Evolutionary conservation across 53 echinoderm and acorn worm species (phyloP).

Genomic region (Patiria pectinifera): DNA sequence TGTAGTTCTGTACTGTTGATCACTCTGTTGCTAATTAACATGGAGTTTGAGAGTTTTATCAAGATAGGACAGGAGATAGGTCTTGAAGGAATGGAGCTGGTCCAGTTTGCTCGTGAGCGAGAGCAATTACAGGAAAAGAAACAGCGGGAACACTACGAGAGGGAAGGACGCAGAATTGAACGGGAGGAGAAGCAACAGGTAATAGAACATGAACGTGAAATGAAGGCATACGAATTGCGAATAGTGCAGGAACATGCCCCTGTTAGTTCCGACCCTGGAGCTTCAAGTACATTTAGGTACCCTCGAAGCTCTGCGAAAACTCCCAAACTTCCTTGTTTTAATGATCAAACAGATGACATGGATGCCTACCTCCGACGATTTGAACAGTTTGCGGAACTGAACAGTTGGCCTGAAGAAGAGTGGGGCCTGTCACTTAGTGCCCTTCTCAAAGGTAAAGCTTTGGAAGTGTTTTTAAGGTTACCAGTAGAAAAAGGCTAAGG

Average conservation of each 20-base stretch:
- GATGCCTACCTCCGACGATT: slow-evolving; percentile 45
- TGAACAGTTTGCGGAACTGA: slow-evolving; percentile 31
- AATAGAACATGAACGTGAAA: slow-evolving; percentile 31
- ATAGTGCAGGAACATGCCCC: background rate
- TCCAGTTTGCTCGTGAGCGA: background rate
- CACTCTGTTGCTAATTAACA: background rate
- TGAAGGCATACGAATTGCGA: background rate
- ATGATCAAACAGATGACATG: slow-evolving; percentile 45
- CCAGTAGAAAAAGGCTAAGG: slow-evolving; percentile 11
- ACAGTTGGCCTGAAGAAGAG: slow-evolving; percentile 29
- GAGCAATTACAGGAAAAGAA: background rate
- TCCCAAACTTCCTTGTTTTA: slow-evolving; percentile 39
- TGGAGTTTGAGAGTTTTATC: slow-evolving; percentile 29
- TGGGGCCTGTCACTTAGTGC: slow-evolving; percentile 50
- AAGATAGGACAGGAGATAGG: slow-evolving; percentile 29
- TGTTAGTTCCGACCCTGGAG: background rate
- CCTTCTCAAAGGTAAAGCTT: slow-evolving; percentile 17
- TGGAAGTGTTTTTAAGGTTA: slow-evolving; percentile 36
- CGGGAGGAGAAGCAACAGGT: slow-evolving; percentile 26
- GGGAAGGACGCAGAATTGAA: slow-evolving; percentile 7
- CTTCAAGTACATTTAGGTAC: background rate
- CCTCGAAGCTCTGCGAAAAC: background rate
- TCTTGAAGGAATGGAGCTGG: slow-evolving; percentile 15
- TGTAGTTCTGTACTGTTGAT: too few relatives aligned
- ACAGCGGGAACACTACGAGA: background rate